These are phyloP conservation scores for Drosophila bunnanda DNA, from an alignment of 2,888 invertebrate species.

Conservation along the genomic window DNA sequence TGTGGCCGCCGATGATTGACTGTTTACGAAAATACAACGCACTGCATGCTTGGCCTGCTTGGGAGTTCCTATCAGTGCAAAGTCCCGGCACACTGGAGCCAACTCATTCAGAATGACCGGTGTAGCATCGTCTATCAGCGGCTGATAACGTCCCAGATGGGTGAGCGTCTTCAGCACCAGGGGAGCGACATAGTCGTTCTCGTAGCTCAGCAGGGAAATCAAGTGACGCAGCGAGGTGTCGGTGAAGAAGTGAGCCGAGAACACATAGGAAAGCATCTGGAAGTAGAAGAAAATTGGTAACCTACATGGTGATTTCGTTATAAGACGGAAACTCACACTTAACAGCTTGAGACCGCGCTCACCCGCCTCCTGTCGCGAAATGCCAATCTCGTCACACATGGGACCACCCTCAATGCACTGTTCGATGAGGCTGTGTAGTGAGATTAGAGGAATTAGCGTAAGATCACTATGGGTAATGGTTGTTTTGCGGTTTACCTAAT, in stretches of 20 bases:
- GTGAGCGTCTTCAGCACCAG: constrained; percentile 93
- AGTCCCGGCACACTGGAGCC: constrained; percentile 93
- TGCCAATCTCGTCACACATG: constrained; percentile 90
- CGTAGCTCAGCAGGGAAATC: constrained; percentile 88
- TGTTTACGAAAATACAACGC: constrained; percentile 94
- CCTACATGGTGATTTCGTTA: background rate
- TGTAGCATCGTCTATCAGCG: constrained; percentile 90
- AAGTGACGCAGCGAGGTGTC: constrained; percentile 92
- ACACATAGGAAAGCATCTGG: constrained; percentile 91
- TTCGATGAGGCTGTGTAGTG: constrained; percentile 85
- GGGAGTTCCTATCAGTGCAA: constrained; percentile 94
- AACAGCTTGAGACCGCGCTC: constrained; percentile 95
- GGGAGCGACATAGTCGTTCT: constrained; percentile 92
- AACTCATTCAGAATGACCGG: constrained; percentile 91
- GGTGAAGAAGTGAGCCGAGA: constrained; percentile 96
- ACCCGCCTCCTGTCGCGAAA: constrained; percentile 92
- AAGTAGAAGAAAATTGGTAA: background rate
- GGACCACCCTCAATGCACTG: constrained; percentile 90
- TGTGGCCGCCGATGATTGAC: constrained; percentile 81
- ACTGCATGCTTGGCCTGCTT: constrained; percentile 99
- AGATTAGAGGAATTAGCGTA: background rate
- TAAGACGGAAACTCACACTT: constrained; percentile 86
- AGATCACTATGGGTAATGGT: background rate
- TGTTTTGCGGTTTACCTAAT: constrained; percentile 85
- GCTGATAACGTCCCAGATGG: constrained; percentile 94